Percentiles rank a stretch among this genome's conserved stretches.
phyloP scores from a whole-genome alignment of 2,113 vertebrate species.

The Lethenteron camtschaticum region DNA sequence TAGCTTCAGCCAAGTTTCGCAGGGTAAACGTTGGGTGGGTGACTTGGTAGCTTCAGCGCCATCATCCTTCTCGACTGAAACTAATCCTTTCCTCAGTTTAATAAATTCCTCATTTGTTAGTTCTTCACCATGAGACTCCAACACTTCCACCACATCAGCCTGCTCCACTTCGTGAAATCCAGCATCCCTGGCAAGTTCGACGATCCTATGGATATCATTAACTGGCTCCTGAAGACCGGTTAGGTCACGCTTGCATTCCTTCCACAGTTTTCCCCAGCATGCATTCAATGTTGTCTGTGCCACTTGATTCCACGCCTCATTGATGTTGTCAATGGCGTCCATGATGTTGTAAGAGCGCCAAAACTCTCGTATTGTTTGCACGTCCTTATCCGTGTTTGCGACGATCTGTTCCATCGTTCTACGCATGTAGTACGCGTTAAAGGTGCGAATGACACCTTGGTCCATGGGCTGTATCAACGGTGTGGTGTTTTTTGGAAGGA shows the following conservation, averaged over 20 bases:
- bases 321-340: conserved; percentile 1
- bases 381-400: neutral
- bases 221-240: neutral
- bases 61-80: neutral
- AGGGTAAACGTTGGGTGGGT: neutral
- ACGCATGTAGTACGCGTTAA: neutral
- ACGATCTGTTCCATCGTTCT: neutral
- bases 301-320: neutral
- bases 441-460: neutral
- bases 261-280: neutral
- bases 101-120: neutral
- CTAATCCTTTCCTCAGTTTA: neutral
- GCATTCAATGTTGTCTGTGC: neutral
- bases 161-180: neutral
- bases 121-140: neutral
- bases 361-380: neutral
- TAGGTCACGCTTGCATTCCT: neutral
- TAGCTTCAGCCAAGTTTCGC: neutral
- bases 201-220: neutral
- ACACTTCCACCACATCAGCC: neutral
- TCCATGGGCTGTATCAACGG: conserved; percentile 2
- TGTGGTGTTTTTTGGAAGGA: neutral
- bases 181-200: neutral
- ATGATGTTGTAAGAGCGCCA: neutral
- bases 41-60: neutral